Percentiles rank a stretch among this genome's conserved stretches.
phyloP scores from a whole-genome alignment of 2,888 invertebrate species.

The Drosophila buzzatii region DNA sequence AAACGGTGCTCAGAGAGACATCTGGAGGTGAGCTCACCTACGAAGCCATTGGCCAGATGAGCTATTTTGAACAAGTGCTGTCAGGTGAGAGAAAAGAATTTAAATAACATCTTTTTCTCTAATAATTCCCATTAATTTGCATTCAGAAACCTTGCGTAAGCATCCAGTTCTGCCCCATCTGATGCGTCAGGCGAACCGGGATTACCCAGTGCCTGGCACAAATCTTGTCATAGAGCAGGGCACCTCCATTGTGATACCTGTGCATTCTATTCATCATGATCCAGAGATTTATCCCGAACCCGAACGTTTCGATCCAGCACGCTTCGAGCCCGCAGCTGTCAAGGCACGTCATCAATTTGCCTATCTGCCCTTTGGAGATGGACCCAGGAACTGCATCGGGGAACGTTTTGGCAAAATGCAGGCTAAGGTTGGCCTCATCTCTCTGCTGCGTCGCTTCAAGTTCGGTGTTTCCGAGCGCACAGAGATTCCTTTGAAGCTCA shows the following conservation, averaged over 20 bases:
- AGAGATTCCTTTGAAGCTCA: constrained; percentile 45
- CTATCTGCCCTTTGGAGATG: constrained; percentile 82
- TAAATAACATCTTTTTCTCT: neutral
- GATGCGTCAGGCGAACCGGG: constrained; percentile 86
- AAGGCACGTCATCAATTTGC: constrained; percentile 83
- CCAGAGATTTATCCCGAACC: constrained; percentile 46
- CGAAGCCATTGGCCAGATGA: constrained; percentile 74
- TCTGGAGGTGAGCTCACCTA: constrained; percentile 70
- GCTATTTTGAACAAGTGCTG: constrained; percentile 78
- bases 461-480: constrained; percentile 50
- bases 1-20: constrained; percentile 41
- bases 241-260: constrained; percentile 59
- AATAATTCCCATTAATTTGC: neutral
- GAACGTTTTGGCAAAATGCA: constrained; percentile 82
- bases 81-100: constrained; percentile 63
- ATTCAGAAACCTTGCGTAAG: constrained; percentile 87
- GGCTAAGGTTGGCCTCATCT: constrained; percentile 70
- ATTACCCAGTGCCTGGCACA: constrained; percentile 86
- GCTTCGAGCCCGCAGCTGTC: constrained; percentile 34
- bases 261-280: constrained; percentile 87
- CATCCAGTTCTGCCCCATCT: constrained; percentile 86
- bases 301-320: constrained; percentile 31
- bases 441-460: constrained; percentile 40
- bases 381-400: constrained; percentile 82
- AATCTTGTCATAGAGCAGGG: constrained; percentile 85